Evolutionary conservation across 2,113 vertebrate genomes (phyloP).

Genomic region (Echinops telfairi): DNA sequence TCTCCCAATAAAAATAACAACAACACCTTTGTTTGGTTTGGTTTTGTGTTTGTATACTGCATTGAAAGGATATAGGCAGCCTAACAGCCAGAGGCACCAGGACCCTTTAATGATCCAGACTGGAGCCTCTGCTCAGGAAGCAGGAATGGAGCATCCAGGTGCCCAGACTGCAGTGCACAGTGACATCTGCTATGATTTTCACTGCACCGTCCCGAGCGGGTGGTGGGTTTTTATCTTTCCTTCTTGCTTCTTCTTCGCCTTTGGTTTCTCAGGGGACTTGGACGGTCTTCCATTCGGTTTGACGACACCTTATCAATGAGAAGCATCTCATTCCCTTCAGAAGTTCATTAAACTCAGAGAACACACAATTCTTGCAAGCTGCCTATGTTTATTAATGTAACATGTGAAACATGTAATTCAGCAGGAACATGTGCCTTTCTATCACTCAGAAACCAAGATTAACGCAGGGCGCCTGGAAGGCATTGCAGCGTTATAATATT

Average conservation of each 20-base stretch:
- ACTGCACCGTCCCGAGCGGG: accelerated
- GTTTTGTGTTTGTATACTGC: constrained; percentile 23
- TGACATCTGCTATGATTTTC: constrained; percentile 18
- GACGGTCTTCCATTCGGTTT: constrained; percentile 49
- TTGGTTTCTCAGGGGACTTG: constrained; percentile 15
- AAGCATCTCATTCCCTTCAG: constrained; percentile 71
- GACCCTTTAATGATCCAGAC: constrained; percentile 62
- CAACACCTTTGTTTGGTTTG: no score
- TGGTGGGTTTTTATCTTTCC: not conserved
- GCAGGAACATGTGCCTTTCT: constrained; percentile 70
- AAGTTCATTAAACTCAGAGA: constrained; percentile 83
- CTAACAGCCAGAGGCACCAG: constrained; percentile 49
- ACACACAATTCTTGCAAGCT: constrained; percentile 68
- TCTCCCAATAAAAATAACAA: no score
- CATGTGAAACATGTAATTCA: constrained; percentile 64
- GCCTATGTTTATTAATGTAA: constrained; percentile 83
- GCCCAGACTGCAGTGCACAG: not conserved
- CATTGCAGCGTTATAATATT: constrained; percentile 50
- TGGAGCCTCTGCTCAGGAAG: constrained; percentile 39
- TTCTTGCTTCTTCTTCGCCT: not conserved
- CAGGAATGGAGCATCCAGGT: not conserved
- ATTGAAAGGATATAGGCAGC: constrained; percentile 78
- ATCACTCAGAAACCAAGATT: constrained; percentile 76
- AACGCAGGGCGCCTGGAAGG: constrained; percentile 58
- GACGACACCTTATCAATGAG: constrained; percentile 79